Percentiles rank a stretch among this genome's conserved stretches.
These are phyloP conservation scores for Hippoglossus stenolepis DNA, from an alignment of 2,113 vertebrate genomes.

Conservation along the genomic window DNA sequence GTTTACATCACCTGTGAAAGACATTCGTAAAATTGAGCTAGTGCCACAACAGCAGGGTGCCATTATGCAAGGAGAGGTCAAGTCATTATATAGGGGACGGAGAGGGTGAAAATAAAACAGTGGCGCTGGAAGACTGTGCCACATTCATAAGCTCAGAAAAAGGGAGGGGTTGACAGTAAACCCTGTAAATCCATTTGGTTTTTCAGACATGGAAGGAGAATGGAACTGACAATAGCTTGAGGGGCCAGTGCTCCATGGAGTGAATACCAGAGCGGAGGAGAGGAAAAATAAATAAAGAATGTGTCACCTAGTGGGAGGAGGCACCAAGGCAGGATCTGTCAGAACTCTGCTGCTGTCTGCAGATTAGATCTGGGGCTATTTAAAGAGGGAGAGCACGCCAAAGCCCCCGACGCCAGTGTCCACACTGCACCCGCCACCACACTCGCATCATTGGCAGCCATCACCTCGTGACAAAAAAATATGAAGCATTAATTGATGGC, in stretches of 20 bases:
- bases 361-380: slow-evolving; percentile 84
- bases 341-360: slow-evolving; percentile 83
- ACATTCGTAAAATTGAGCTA: slow-evolving; percentile 27
- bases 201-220: slow-evolving; percentile 82
- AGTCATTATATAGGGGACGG: slow-evolving; percentile 62
- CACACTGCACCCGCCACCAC: slow-evolving; percentile 48
- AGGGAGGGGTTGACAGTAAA: slow-evolving; percentile 78
- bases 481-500: slow-evolving; percentile 47
- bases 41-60: slow-evolving; percentile 18
- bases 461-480: slow-evolving; percentile 57
- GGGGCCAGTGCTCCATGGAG: slow-evolving; percentile 78
- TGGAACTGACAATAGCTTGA: slow-evolving; percentile 84
- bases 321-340: slow-evolving; percentile 80
- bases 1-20: slow-evolving; percentile 40
- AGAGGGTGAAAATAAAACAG: slow-evolving; percentile 63
- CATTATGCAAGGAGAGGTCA: slow-evolving; percentile 49
- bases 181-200: slow-evolving; percentile 82
- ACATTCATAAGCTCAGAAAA: slow-evolving; percentile 57
- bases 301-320: slow-evolving; percentile 82
- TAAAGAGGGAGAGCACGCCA: slow-evolving; percentile 73
- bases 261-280: slow-evolving; percentile 79
- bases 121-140: slow-evolving; percentile 50
- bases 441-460: slow-evolving; percentile 63
- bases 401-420: slow-evolving; percentile 57
- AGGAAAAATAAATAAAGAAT: slow-evolving; percentile 79